Percentiles rank a stretch among this genome's conserved stretches.
These are phyloP conservation scores for Trachelipus rathkii DNA, from an alignment of 1,140 invertebrate species.

Conservation along the genomic window DNA sequence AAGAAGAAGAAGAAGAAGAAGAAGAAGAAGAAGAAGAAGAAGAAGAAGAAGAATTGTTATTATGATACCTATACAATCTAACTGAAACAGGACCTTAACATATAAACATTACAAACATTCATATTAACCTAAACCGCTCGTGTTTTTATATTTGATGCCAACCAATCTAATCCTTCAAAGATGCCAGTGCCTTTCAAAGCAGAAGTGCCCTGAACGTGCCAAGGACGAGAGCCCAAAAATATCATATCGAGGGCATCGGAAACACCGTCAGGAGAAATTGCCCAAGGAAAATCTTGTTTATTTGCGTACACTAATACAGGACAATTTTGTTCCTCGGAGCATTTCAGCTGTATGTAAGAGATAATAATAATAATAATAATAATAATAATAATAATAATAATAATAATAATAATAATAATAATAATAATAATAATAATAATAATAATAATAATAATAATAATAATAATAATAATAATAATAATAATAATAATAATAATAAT, in stretches of 20 bases:
- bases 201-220: conserved; percentile 55
- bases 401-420: not conserved
- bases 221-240: conserved; percentile 48
- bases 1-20: too few relatives aligned
- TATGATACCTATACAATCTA: too few relatives aligned
- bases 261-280: conserved; percentile 52
- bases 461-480: not conserved
- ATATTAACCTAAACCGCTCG: not conserved
- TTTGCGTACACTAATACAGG: conserved; percentile 57
- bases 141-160: conserved; percentile 50
- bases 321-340: conserved; percentile 55
- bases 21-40: too few relatives aligned
- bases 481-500: not conserved
- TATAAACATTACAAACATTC: too few relatives aligned
- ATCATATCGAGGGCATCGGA: conserved; percentile 51
- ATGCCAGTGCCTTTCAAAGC: conserved; percentile 52
- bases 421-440: not conserved
- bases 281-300: conserved; percentile 55
- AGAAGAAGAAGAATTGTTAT: too few relatives aligned
- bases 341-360: conserved; percentile 52
- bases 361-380: too few relatives aligned
- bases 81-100: too few relatives aligned
- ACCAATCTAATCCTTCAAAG: conserved; percentile 55
- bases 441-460: conserved; percentile 1
- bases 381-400: not conserved